Conservation (phyloP, 2,888 invertebrate genomes). For the Cryptops parisi region DNA sequence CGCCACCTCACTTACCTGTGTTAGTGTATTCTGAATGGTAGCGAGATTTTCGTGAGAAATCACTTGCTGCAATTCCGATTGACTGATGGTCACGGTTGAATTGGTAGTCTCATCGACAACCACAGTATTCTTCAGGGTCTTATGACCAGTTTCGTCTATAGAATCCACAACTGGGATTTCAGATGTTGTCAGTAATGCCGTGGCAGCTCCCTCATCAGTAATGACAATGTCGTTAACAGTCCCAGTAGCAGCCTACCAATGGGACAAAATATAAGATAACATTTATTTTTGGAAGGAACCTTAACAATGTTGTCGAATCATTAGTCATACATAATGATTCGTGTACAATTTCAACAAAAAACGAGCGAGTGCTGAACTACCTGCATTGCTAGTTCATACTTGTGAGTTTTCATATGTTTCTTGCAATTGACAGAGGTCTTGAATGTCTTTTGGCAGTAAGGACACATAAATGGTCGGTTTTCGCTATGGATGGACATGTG, state of each 20-base stretch:
- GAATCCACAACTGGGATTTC: not conserved
- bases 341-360: no score
- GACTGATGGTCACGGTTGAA: not conserved
- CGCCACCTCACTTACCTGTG: no score
- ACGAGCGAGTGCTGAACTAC: conserved; percentile 14
- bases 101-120: not conserved
- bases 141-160: not conserved
- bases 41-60: conserved; percentile 1
- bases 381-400: conserved; percentile 37
- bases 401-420: conserved; percentile 49
- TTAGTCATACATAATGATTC: no score
- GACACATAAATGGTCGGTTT: conserved; percentile 41
- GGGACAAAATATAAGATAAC: no score
- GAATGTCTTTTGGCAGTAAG: conserved; percentile 45
- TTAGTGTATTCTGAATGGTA: conserved; percentile 9
- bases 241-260: no score
- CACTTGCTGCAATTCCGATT: conserved; percentile 3
- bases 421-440: conserved; percentile 45
- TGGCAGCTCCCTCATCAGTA: not conserved
- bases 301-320: no score
- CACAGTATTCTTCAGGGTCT: not conserved
- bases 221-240: no score
- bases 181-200: not conserved
- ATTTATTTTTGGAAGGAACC: no score
- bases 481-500: conserved; percentile 39